Evolutionary conservation across 2,113 vertebrate species (phyloP).

Genomic region (Desmodus rotundus): DNA sequence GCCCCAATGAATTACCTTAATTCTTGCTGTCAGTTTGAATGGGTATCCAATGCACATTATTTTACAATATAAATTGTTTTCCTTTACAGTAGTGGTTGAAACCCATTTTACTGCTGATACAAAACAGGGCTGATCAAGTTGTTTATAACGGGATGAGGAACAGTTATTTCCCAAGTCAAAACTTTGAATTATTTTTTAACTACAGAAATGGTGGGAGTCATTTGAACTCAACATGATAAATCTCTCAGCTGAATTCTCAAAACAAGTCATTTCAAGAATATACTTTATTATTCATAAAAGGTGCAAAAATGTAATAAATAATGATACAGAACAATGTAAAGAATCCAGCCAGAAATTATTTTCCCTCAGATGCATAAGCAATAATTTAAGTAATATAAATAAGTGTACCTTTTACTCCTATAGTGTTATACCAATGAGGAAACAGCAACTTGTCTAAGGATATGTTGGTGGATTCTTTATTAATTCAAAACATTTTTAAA

Average conservation of each 20-base stretch:
- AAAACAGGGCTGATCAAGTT: neutral
- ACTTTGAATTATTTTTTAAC: neutral
- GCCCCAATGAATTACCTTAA: neutral
- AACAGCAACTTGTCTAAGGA: slow-evolving; percentile 55
- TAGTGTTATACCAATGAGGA: slow-evolving; percentile 9
- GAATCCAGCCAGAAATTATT: slow-evolving; percentile 41
- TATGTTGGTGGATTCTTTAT: slow-evolving; percentile 64
- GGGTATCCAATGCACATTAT: neutral
- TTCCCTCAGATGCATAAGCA: slow-evolving; percentile 43
- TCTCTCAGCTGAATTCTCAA: slow-evolving; percentile 53
- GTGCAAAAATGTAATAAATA: slow-evolving; percentile 62
- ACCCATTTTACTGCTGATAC: neutral
- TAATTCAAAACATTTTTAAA: slow-evolving; percentile 61
- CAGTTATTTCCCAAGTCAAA: neutral
- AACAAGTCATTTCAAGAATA: slow-evolving; percentile 67
- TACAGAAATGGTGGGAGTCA: neutral
- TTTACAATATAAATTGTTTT: neutral
- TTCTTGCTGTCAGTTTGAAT: neutral
- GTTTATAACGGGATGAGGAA: neutral
- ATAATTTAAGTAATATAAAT: slow-evolving; percentile 52
- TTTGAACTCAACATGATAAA: slow-evolving; percentile 28
- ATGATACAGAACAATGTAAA: slow-evolving; percentile 47
- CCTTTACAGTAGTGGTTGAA: neutral
- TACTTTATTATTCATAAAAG: slow-evolving; percentile 76
- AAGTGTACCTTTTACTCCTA: neutral